Evolutionary conservation across 1,140 invertebrate species (phyloP).

Genomic region (Neoseiulus cucumeris): DNA sequence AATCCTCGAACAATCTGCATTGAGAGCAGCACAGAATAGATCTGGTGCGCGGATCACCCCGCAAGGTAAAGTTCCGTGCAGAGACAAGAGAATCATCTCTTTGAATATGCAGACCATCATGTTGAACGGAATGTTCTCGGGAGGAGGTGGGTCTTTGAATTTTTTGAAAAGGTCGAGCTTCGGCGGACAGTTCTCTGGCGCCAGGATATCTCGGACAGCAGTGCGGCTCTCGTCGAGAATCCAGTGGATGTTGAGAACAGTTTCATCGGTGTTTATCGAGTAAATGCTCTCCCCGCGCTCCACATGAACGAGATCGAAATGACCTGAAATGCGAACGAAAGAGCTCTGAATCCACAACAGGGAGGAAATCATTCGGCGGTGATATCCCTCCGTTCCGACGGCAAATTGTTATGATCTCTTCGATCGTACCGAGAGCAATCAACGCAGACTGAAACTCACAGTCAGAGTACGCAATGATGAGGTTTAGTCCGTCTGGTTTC

Average conservation of each 20-base stretch:
- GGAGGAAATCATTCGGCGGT: too few species aligned
- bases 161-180: background rate
- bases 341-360: too few species aligned
- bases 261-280: conserved; percentile 32
- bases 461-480: conserved; percentile 45
- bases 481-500: conserved; percentile 81
- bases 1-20: background rate
- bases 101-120: background rate
- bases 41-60: background rate
- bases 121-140: background rate
- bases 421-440: background rate
- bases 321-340: conserved; percentile 23
- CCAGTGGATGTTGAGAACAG: background rate
- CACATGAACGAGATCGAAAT: conserved; percentile 52
- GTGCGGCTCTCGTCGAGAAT: background rate
- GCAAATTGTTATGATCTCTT: background rate
- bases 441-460: conserved; percentile 32
- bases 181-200: background rate
- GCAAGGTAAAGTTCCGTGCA: background rate
- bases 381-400: too few species aligned
- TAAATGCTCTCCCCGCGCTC: conserved; percentile 66
- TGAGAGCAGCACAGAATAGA: background rate
- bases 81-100: background rate
- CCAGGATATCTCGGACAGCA: background rate
- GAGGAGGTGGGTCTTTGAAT: background rate